Evolutionary conservation across 1,140 invertebrate species (phyloP).

Genomic region (Temnothorax longispinosus): DNA sequence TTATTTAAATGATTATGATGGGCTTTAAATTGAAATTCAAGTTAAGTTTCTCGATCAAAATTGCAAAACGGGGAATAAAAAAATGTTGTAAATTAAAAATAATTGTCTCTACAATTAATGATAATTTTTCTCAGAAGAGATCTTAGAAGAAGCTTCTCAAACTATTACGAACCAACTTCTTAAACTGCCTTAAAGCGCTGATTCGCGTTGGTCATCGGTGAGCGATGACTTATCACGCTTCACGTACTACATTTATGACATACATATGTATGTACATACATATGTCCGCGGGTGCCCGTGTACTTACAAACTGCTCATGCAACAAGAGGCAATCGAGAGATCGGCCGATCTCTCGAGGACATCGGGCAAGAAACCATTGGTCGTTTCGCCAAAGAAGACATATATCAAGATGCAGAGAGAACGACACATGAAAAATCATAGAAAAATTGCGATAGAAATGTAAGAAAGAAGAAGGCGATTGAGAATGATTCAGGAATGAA

Average conservation of each 20-base stretch:
- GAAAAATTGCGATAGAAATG: background rate
- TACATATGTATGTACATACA: background rate
- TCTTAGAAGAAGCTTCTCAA: background rate
- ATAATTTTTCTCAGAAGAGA: background rate
- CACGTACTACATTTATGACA: constrained; percentile 29
- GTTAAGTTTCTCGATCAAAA: background rate
- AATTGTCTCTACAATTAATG: background rate
- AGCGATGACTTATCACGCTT: constrained; percentile 37
- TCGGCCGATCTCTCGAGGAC: constrained; percentile 77
- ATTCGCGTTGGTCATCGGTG: background rate
- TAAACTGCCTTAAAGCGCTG: constrained; percentile 9
- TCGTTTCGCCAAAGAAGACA: constrained; percentile 74
- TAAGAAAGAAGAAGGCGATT: background rate
- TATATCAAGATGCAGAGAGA: constrained; percentile 49
- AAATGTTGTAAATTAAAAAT: background rate
- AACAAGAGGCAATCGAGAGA: constrained; percentile 53
- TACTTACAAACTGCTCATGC: constrained; percentile 62
- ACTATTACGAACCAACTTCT: background rate
- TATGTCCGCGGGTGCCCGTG: background rate
- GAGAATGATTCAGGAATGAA: background rate
- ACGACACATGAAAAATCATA: constrained; percentile 3
- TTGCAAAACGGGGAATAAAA: background rate
- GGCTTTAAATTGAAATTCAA: background rate
- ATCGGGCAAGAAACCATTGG: constrained; percentile 70
- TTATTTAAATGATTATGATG: no score